A percentile compares a stretch with the other conserved stretches of the same genome.
phyloP scores from a whole-genome alignment of 2,113 vertebrate genomes.

The Myrmecobius fasciatus region DNA sequence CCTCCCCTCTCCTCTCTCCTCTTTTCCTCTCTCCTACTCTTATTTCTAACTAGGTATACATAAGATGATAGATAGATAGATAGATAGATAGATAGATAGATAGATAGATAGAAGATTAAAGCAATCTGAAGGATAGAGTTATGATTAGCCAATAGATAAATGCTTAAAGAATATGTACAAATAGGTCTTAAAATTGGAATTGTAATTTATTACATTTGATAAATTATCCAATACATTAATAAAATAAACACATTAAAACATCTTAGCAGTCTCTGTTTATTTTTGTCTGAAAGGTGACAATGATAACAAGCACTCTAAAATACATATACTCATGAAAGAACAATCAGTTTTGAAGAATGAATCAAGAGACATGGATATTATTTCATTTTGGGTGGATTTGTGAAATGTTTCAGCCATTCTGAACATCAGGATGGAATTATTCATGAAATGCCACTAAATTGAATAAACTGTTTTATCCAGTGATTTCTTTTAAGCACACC shows the following conservation, averaged over 20 bases:
- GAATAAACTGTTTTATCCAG: background rate
- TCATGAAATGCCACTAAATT: background rate
- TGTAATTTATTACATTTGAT: background rate
- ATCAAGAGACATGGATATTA: background rate
- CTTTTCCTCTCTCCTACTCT: no score
- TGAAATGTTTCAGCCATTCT: background rate
- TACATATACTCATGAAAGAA: background rate
- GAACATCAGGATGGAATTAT: background rate
- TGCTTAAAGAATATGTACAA: background rate
- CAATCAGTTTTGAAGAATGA: background rate
- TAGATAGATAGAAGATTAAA: background rate
- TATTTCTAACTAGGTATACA: no score
- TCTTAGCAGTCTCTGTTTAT: background rate
- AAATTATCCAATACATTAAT: background rate
- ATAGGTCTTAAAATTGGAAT: background rate
- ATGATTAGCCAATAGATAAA: background rate
- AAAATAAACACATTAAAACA: background rate
- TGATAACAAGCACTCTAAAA: background rate
- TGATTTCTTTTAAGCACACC: no score
- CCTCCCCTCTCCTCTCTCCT: no score
- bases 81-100: background rate
- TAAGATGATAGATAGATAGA: no score
- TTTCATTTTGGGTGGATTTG: background rate
- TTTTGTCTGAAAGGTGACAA: background rate
- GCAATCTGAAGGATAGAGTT: background rate